Conservation (phyloP, 2,113 vertebrate genomes). For the Hepsetus odoe region DNA sequence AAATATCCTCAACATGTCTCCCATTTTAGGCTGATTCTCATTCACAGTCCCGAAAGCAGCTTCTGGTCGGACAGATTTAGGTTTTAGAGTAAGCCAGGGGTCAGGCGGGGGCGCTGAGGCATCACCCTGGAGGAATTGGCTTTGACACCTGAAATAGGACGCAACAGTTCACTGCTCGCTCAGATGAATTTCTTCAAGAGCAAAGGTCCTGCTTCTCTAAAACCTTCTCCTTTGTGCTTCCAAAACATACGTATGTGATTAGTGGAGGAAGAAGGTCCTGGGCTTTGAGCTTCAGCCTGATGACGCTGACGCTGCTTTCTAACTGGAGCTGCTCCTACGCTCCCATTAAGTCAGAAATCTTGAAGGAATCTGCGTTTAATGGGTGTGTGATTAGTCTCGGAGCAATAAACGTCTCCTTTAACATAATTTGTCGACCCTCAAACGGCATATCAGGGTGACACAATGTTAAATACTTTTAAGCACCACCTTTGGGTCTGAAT, state of each 20-base stretch:
- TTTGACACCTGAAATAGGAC: not conserved
- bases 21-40: not conserved
- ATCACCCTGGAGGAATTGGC: not conserved
- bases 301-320: not conserved
- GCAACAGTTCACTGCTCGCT: not conserved
- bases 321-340: not conserved
- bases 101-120: not conserved
- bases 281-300: not conserved
- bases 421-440: not conserved
- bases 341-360: not conserved
- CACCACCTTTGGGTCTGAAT: conserved; percentile 6
- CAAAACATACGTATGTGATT: not conserved
- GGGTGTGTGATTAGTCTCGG: not conserved
- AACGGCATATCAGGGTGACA: conserved; percentile 15
- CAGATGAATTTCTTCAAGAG: not conserved
- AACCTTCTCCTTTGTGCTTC: not conserved
- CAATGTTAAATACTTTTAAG: not conserved
- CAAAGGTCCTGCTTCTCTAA: not conserved
- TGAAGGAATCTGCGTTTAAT: not conserved
- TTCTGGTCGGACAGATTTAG: not conserved
- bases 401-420: not conserved
- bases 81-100: not conserved
- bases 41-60: not conserved
- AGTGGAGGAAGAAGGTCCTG: not conserved
- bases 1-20: not conserved